Base-by-base conservation (phyloP, 2,797 vertebrate species). In the Spinus olivaceus region DNA sequence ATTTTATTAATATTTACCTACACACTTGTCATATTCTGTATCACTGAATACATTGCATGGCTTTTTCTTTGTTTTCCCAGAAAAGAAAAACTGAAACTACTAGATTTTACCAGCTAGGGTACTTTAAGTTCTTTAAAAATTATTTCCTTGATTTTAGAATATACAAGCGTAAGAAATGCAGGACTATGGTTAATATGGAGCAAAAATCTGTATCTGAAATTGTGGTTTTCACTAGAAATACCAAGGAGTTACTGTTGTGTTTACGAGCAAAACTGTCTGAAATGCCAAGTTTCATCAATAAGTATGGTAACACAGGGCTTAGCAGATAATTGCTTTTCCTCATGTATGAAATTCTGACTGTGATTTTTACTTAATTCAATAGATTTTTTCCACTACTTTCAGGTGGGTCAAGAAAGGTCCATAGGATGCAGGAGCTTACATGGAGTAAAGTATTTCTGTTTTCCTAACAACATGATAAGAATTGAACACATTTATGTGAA, bases 1-100 rank as follows among this genome's bases (percentile, higher is more conserved):
- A 83, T 88, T 95, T 71, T 91, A 50, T 95, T 88, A 92, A 84
- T 88, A 90, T 71, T 86, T 90, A 79, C 72, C 82, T 56, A 33
- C 32, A 79, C 22, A 46, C 15, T 86, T 91, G 33, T 84, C 70
- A 71, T 44, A 51, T 88, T 80, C 35, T 79, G 12, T 64, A 61
- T 50, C 66, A 39, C 28, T 22, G 59, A 85, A 81, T 74, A 60
- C 39, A 72, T 44, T 73, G 21, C 25, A 69, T 46, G 66, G 17
- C 9, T 81, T 92, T 90, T 77, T 5, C 41, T 79, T 90, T 79
- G 12, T 87, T 92, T 71, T 67, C 11, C 21, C 79, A 54, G 53
- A 73, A 51, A 6, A 87, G 7, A 37, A 46, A 89, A 86, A 53
- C 76, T 37, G 7, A 89, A 89, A 54, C 11, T 7, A 27, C 14